Percentiles rank a stretch among this genome's conserved stretches.
Conservation (phyloP, 1,140 invertebrate species). For the Catajapyx aquilonaris region DNA sequence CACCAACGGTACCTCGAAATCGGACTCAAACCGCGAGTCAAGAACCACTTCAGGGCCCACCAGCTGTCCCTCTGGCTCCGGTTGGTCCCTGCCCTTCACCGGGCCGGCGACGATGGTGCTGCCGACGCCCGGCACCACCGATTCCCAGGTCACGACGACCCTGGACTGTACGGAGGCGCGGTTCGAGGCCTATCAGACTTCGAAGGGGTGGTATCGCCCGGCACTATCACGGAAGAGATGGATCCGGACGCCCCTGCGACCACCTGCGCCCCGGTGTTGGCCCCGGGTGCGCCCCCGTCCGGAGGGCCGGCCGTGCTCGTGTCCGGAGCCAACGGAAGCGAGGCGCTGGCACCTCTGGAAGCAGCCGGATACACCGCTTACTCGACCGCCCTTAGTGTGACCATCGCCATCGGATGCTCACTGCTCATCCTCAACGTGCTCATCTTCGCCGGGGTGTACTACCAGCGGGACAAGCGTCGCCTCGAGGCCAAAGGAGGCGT, state of each 20-base stretch:
- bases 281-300: constrained; percentile 22
- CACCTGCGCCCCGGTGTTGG: constrained; percentile 17
- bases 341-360: constrained; percentile 41
- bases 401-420: constrained; percentile 71
- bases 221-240: too few species aligned
- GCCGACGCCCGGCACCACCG: constrained; percentile 59
- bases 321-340: constrained; percentile 3
- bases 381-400: constrained; percentile 61
- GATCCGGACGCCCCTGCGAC: constrained; percentile 21
- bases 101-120: constrained; percentile 68
- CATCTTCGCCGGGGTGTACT: constrained; percentile 69
- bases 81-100: constrained; percentile 76
- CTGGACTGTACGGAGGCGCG: constrained; percentile 54
- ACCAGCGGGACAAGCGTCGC: constrained; percentile 60
- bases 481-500: constrained; percentile 57
- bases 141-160: constrained; percentile 59
- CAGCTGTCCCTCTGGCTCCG: constrained; percentile 85
- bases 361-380: constrained; percentile 56
- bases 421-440: constrained; percentile 65
- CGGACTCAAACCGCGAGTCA: constrained; percentile 68
- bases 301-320: constrained; percentile 18
- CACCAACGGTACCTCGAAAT: constrained; percentile 87
- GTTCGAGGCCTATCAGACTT: too few species aligned
- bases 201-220: too few species aligned
- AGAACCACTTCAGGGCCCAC: constrained; percentile 83